Evolutionary conservation across 2,888 invertebrate species (phyloP), one percentile per base, ranked within the genome.

Genomic region (Scaptomyza flava): DNA sequence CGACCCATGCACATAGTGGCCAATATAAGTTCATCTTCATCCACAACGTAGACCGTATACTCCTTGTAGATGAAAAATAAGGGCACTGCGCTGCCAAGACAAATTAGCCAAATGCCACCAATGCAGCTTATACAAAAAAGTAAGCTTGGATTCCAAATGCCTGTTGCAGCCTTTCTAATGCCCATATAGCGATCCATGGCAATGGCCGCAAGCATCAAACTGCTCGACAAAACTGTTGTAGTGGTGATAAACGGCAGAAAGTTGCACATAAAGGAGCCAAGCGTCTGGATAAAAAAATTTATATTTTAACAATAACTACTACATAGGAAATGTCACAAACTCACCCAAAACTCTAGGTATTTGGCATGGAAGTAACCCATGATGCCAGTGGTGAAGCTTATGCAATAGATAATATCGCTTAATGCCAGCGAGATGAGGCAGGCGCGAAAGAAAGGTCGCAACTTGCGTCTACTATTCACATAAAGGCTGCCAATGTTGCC

Each of bases 161-260:
- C 71, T n/a, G 89, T 89, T n/a, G 92, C 82, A 0, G 92, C 91
- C 42, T 91, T 90, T 53, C 93, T 92, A 1, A 93, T 92, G 42
- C 92, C 93, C 85, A 92, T 90, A 72, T 94, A 94, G 52, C 94
- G 91, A 81, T 94, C 94, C 53, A 94, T 69, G 3, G 94, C 94
- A 20, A 94, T 93, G 14, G 92, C 92, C 11, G 93, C 91, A 17
- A 94, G 87, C 1, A 93, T 93, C 52, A 93, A 84, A 12, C 94
- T 93, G 75, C 93, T 93, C 2, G 92, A 92, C 36, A 93, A 79
- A 38, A 93, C 91, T 2, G 93, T 93, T 0, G 92, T 90, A 1
- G 93, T 92, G 76, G 93, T 93, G 1, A 92, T 76, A 76, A 93
- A 92, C 2, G 94, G 94, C 52, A 93, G 89, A 34, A 93, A 87